Base-by-base conservation (phyloP, 2,888 invertebrate genomes). In the Orthosia gracilis region DNA sequence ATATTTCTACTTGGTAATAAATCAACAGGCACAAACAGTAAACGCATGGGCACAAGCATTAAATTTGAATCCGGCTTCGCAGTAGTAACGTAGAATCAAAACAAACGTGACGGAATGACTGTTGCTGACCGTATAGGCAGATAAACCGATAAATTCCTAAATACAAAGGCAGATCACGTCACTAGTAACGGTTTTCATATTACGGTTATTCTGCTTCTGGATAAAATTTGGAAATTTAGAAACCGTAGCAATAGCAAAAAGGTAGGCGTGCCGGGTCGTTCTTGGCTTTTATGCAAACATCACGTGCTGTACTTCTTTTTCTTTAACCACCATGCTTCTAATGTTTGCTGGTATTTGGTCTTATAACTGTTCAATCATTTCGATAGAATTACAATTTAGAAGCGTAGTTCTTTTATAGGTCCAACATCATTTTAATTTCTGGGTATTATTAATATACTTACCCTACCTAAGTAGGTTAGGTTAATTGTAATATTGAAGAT, bases 201-300 rank as follows among this genome's bases (percentile, higher is more conserved):
- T 88, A 87, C 87, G 88, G 89, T 90, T 90, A 88, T 86, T 88
- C 77, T 67, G 75, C 67, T 88, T 90, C 89, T 88, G 80, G 85
- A 85, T 86, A 87, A 88, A 90, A 92, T 91, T 90, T 89, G 86
- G 85, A 89, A 89, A 89, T 89, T 88, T 89, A 83, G 89, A 90
- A 90, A 91, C 89, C 89, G 90, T 90, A 89, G 88, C 83, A 85
- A 78, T 85, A 86, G 88, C 88, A 91, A 92, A 92, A 93, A 92
- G 86, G 71, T 83, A 85, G 90, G 75, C 94, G 94, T 94, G 94
- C 93, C 92, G 88, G 94, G 94, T 94, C 92, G 88, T 65, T 73
- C 64, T 52, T 78, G 75, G 78, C 80, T 80, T 85, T 85, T 91
- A 84, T 85, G 82, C 89, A 92, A 93, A 93, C 89, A 93, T 89